These are phyloP conservation scores for Leistus spinibarbis DNA, from an alignment of 2,888 invertebrate genomes.

Conservation along the genomic window DNA sequence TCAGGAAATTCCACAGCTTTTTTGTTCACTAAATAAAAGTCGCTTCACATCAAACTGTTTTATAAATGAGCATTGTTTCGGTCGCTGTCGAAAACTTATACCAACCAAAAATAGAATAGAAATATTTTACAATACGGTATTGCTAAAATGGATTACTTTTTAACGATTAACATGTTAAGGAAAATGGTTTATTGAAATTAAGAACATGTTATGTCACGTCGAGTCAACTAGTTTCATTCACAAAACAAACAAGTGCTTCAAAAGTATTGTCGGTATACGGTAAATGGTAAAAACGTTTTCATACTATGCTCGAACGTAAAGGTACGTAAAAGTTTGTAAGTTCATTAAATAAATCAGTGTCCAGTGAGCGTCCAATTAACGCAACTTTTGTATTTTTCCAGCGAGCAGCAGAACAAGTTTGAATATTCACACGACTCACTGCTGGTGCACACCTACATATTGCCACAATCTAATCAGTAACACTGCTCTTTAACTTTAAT, in stretches of 20 bases:
- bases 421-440: constrained; percentile 32
- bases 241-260: not conserved
- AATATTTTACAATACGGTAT: too few species aligned
- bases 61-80: not conserved
- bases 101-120: too few species aligned
- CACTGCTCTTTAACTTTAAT: constrained; percentile 24
- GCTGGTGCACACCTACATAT: constrained; percentile 22
- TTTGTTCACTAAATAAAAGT: not conserved
- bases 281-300: not conserved
- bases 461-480: constrained; percentile 24
- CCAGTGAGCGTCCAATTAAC: constrained; percentile 26
- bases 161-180: too few species aligned
- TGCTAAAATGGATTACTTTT: too few species aligned
- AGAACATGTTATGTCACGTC: too few species aligned
- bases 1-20: not conserved
- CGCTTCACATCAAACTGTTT: not conserved
- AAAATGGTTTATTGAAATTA: too few species aligned
- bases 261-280: not conserved
- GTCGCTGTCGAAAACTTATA: not conserved
- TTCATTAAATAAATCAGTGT: constrained; percentile 30
- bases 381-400: constrained; percentile 21
- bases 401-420: constrained; percentile 11
- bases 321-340: constrained; percentile 15
- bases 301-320: not conserved
- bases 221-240: not conserved